These are phyloP conservation scores for Anoura caudifer DNA, from an alignment of 2,113 vertebrate genomes.

Conservation along the genomic window DNA sequence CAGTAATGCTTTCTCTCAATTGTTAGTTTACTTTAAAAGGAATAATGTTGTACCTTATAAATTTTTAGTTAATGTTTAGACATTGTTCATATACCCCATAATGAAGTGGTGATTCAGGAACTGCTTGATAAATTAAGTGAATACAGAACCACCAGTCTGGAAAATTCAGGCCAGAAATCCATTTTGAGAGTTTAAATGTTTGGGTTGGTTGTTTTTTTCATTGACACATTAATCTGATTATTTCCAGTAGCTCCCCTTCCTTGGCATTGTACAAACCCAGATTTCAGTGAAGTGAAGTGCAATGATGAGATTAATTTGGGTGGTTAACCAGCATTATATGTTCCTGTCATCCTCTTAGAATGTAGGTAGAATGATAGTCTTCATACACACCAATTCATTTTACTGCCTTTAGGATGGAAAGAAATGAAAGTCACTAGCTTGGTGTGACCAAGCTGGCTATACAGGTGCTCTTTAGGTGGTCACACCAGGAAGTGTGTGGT, in stretches of 20 bases:
- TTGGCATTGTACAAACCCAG: not conserved
- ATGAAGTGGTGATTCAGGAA: constrained; percentile 28
- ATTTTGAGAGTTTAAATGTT: not conserved
- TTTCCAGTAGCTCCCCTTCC: not conserved
- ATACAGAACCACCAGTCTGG: not conserved
- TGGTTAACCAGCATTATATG: not conserved
- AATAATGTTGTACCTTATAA: not conserved
- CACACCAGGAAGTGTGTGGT: fast-evolving
- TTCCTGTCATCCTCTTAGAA: not conserved
- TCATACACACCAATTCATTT: not conserved
- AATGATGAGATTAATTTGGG: not conserved
- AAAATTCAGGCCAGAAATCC: constrained; percentile 17
- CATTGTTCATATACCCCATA: not conserved
- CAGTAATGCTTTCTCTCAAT: not conserved
- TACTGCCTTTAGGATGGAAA: not conserved
- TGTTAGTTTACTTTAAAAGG: not conserved
- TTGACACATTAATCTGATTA: constrained; percentile 11
- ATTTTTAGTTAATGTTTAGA: not conserved
- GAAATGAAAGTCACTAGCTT: not conserved
- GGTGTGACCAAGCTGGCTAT: not conserved
- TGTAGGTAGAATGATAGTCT: not conserved
- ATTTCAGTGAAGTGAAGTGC: not conserved
- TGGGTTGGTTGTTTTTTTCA: not conserved
- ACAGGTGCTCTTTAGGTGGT: not conserved
- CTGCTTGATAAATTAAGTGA: not conserved